Evolutionary conservation across 1,140 invertebrate species (phyloP).

Genomic region (Anthonomus grandis): DNA sequence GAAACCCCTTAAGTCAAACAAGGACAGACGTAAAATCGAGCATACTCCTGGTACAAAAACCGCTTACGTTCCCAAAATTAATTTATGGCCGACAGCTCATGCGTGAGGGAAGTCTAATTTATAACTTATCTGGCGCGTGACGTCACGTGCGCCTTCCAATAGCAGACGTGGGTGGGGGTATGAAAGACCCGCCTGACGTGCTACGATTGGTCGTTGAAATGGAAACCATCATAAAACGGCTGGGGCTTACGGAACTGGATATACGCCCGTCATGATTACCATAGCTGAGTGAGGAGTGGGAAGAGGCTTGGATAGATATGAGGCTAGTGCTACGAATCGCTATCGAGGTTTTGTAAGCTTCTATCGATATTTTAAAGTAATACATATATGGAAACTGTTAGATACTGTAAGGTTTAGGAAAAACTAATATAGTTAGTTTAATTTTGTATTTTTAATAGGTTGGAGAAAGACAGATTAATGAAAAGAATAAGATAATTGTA

Average conservation of each 20-base stretch:
- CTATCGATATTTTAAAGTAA: no score
- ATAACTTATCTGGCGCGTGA: not conserved
- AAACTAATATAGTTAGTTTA: no score
- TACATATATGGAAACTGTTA: no score
- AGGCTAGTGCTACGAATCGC: no score
- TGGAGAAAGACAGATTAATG: no score
- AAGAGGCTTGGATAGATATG: no score
- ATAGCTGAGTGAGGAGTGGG: not conserved
- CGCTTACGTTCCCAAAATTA: not conserved
- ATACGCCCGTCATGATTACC: constrained; percentile 1
- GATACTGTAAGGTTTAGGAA: no score
- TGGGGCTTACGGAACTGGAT: constrained; percentile 2
- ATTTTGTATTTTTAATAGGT: no score
- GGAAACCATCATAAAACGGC: constrained; percentile 16
- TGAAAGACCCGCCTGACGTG: constrained; percentile 4
- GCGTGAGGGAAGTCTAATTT: not conserved
- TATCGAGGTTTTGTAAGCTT: no score
- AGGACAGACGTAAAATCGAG: constrained; percentile 1
- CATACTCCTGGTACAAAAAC: not conserved
- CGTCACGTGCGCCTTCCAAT: constrained; percentile 1
- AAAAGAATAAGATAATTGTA: no score
- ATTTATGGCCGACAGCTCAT: constrained; percentile 4
- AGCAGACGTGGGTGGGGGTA: not conserved
- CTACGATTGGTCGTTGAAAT: not conserved
- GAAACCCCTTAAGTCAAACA: not conserved